These are phyloP conservation scores for Lacerta bilineata DNA, from an alignment of 2,797 vertebrate genomes.

Conservation along the genomic window DNA sequence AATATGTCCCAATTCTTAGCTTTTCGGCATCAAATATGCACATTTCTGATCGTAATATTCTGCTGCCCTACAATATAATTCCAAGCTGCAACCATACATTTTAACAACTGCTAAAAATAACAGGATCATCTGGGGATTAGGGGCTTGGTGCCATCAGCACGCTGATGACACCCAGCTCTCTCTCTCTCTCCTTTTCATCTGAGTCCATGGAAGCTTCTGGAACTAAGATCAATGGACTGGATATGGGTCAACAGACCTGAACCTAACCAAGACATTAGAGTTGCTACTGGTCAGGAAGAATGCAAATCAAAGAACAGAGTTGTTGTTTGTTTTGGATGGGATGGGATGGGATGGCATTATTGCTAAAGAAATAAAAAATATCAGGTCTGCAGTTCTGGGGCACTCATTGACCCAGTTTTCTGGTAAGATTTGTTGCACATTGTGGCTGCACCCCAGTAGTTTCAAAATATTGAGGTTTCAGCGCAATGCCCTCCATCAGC, in stretches of 20 bases:
- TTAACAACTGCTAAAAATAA: constrained; percentile 30
- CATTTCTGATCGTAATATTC: background rate
- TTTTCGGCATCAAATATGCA: background rate
- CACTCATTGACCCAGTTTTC: background rate
- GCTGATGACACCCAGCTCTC: background rate
- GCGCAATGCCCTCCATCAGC: too few species aligned
- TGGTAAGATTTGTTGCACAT: too few species aligned
- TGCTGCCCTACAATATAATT: background rate
- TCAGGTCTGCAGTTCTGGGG: background rate
- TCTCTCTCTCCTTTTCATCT: constrained; percentile 7
- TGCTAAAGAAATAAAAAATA: background rate
- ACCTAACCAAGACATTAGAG: background rate
- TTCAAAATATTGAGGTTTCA: too few species aligned
- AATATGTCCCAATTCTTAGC: background rate
- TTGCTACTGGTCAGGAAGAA: background rate
- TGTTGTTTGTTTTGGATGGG: background rate
- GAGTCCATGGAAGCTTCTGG: background rate
- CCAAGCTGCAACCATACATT: background rate
- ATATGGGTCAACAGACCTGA: background rate
- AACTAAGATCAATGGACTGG: background rate
- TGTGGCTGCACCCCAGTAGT: too few species aligned
- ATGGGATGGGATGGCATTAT: background rate
- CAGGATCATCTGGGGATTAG: constrained; percentile 30
- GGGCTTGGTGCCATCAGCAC: background rate
- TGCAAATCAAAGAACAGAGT: background rate